Percentiles rank a stretch among this genome's conserved stretches.
These are phyloP conservation scores for Leptopilina syphax DNA, from an alignment of 2,888 invertebrate species.

Conservation along the genomic window DNA sequence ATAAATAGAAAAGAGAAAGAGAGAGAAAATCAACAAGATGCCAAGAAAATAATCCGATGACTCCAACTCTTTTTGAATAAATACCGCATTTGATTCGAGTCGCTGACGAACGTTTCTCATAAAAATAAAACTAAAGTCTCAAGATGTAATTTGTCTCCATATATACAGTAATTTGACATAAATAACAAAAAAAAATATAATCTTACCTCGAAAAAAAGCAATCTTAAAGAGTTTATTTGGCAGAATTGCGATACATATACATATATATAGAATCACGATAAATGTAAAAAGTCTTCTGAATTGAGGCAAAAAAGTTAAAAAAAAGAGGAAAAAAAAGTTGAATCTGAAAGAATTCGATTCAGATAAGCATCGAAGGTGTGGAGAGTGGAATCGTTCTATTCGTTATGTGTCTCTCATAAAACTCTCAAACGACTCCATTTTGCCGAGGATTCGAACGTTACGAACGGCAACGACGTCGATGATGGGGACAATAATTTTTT, in stretches of 20 bases:
- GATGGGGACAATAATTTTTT: slow-evolving; percentile 24
- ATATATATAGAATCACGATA: slow-evolving; percentile 30
- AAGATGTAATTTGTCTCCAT: slow-evolving; percentile 62
- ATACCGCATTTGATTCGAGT: slow-evolving; percentile 39
- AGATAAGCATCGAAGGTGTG: slow-evolving; percentile 50
- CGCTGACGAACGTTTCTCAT: slow-evolving; percentile 45
- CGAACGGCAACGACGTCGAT: neutral
- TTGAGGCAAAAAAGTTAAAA: neutral
- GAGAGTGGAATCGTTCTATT: slow-evolving; percentile 44
- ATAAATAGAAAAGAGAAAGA: slow-evolving; percentile 29
- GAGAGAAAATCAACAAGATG: slow-evolving; percentile 23
- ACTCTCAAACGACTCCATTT: slow-evolving; percentile 43
- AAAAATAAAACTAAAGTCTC: slow-evolving; percentile 50
- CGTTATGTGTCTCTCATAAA: slow-evolving; percentile 48
- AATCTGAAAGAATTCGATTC: slow-evolving; percentile 22
- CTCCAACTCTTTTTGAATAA: slow-evolving; percentile 41
- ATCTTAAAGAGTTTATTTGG: slow-evolving; percentile 12
- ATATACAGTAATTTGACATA: slow-evolving; percentile 47
- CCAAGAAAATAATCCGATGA: slow-evolving; percentile 45
- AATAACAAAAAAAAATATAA: neutral
- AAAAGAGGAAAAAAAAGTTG: neutral
- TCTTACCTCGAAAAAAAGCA: slow-evolving; percentile 1
- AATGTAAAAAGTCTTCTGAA: slow-evolving; percentile 29
- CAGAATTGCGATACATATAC: neutral
- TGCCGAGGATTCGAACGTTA: slow-evolving; percentile 25